Percentiles rank a stretch among this genome's conserved stretches.
Evolutionary conservation across 1,140 invertebrate species (phyloP).

Genomic region (Orchesella cincta): DNA sequence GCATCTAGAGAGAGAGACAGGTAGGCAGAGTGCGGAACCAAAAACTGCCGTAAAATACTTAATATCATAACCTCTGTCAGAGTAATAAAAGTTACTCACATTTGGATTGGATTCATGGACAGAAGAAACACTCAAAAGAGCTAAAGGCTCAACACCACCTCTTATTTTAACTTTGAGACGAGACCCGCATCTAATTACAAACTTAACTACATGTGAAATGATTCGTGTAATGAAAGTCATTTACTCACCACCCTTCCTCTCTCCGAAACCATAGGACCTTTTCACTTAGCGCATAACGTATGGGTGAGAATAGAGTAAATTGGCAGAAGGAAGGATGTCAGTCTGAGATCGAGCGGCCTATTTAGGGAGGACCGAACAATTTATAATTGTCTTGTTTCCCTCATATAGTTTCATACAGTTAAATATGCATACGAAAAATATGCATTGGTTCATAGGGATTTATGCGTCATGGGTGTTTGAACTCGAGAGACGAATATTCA

Average conservation of each 20-base stretch:
- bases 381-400: constrained; percentile 15
- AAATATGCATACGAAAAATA: constrained; percentile 14
- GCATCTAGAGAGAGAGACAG: not conserved
- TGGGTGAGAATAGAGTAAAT: constrained; percentile 20
- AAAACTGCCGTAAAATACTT: not conserved
- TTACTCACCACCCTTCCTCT: constrained; percentile 31
- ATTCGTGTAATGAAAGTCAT: constrained; percentile 20
- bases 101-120: not conserved
- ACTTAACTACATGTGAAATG: constrained; percentile 10
- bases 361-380: constrained; percentile 26
- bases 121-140: not conserved
- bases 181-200: not conserved
- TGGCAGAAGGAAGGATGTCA: constrained; percentile 27
- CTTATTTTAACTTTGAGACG: not conserved
- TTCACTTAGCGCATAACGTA: constrained; percentile 23
- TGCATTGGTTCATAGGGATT: not conserved
- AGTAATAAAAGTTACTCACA: not conserved
- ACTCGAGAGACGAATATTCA: not conserved
- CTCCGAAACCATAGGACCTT: constrained; percentile 1
- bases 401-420: not conserved
- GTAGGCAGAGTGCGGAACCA: not conserved
- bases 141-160: not conserved
- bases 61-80: not conserved
- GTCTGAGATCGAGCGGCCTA: constrained; percentile 24
- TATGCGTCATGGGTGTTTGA: too few species aligned